phyloP scores from a whole-genome alignment of 2,888 invertebrate genomes.

The Stratiomys singularior region DNA sequence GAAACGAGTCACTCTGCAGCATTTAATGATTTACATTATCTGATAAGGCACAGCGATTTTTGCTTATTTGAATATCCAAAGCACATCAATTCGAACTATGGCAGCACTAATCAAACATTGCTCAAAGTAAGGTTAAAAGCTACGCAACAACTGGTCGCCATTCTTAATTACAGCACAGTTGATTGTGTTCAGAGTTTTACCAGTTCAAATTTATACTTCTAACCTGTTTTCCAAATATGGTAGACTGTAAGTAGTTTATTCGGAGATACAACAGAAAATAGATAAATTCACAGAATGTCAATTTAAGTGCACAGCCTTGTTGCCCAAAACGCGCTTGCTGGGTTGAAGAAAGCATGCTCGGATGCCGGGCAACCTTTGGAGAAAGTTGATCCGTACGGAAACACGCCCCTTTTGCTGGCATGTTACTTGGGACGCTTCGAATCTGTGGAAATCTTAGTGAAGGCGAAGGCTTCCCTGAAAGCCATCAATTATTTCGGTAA shows the following conservation, averaged over 20 bases:
- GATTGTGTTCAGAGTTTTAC: too few relatives aligned
- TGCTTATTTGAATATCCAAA: too few relatives aligned
- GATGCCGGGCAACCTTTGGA: constrained; percentile 58
- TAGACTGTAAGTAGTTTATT: not conserved
- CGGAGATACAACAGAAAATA: not conserved
- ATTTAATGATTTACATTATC: too few relatives aligned
- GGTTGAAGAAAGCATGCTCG: constrained; percentile 56
- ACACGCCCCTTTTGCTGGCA: constrained; percentile 62
- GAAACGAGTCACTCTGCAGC: too few relatives aligned
- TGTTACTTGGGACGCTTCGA: constrained; percentile 59
- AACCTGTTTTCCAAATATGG: not conserved
- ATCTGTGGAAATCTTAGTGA: constrained; percentile 57
- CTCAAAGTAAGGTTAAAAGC: too few relatives aligned
- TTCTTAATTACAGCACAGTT: too few relatives aligned
- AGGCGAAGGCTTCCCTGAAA: constrained; percentile 57
- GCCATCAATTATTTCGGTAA: constrained; percentile 61
- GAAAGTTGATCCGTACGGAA: constrained; percentile 60
- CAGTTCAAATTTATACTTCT: too few relatives aligned
- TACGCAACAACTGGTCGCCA: too few relatives aligned
- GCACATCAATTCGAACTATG: too few relatives aligned
- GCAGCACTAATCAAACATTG: too few relatives aligned
- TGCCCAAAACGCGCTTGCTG: constrained; percentile 55
- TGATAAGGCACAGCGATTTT: too few relatives aligned
- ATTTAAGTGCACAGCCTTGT: constrained; percentile 48
- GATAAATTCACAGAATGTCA: not conserved